phyloP scores from a whole-genome alignment of 2,113 vertebrate genomes.

The Corythaixoides concolor region DNA sequence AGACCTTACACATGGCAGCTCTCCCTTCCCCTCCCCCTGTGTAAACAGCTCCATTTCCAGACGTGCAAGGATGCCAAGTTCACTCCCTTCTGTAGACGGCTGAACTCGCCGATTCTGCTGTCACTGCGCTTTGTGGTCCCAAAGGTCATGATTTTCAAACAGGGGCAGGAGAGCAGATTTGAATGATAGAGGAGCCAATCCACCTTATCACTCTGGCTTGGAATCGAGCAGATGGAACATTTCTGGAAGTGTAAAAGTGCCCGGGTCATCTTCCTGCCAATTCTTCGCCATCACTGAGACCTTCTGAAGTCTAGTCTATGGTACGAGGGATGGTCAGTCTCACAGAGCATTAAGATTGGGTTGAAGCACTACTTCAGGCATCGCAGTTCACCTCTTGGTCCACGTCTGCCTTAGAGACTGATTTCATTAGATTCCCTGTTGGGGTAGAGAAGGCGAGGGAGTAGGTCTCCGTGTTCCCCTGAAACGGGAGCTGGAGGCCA shows the following conservation, averaged over 20 bases:
- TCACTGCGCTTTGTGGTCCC: neutral
- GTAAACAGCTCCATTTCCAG: constrained; percentile 19
- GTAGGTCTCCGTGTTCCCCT: neutral
- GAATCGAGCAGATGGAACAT: neutral
- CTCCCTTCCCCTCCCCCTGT: neutral
- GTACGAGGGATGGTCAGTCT: neutral
- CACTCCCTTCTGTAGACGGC: neutral
- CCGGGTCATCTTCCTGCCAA: neutral
- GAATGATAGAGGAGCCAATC: neutral
- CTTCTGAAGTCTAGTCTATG: neutral
- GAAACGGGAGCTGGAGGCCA: neutral
- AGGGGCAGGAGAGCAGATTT: neutral
- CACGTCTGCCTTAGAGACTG: neutral
- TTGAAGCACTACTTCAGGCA: neutral
- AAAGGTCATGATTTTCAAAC: neutral
- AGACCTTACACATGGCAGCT: neutral
- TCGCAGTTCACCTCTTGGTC: neutral
- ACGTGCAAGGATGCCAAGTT: neutral
- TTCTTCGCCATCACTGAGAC: neutral
- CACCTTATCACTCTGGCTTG: neutral
- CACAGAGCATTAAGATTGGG: neutral
- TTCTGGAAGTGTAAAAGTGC: neutral
- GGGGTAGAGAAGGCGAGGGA: neutral
- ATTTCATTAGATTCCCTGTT: neutral
- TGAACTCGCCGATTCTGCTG: neutral